Evolutionary conservation across 1,140 invertebrate species (phyloP).

Genomic region (Hycleus phaleratus): DNA sequence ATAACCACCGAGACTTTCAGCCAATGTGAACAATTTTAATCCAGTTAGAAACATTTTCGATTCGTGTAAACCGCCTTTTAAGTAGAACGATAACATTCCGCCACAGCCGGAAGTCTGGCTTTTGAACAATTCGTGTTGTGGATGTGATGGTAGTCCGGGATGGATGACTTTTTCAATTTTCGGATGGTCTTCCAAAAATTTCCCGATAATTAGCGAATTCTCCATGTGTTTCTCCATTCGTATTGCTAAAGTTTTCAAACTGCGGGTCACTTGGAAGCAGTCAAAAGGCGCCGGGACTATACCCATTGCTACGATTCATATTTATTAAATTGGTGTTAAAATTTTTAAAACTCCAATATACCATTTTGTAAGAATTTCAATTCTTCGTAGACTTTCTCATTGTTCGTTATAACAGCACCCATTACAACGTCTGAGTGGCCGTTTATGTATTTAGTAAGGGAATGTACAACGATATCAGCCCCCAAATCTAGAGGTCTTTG

Average conservation of each 20-base stretch:
- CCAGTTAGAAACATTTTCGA: slow-evolving; percentile 68
- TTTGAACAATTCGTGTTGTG: slow-evolving; percentile 77
- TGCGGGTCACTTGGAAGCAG: slow-evolving; percentile 87
- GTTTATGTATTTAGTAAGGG: slow-evolving; percentile 82
- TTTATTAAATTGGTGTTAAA: not conserved
- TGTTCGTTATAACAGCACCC: slow-evolving; percentile 52
- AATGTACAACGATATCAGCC: slow-evolving; percentile 72
- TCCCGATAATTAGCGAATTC: slow-evolving; percentile 69
- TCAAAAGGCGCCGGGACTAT: slow-evolving; percentile 95
- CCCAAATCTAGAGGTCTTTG: slow-evolving; percentile 71
- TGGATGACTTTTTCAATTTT: slow-evolving; percentile 76
- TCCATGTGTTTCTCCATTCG: slow-evolving; percentile 86
- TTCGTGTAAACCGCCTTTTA: slow-evolving; percentile 64
- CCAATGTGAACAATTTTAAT: slow-evolving; percentile 79
- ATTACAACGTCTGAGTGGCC: slow-evolving; percentile 80
- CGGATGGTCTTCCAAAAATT: slow-evolving; percentile 70
- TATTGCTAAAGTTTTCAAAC: slow-evolving; percentile 87
- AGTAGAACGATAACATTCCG: slow-evolving; percentile 87
- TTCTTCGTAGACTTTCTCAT: slow-evolving; percentile 61
- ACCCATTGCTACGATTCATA: slow-evolving; percentile 62
- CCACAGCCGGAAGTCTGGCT: slow-evolving; percentile 84
- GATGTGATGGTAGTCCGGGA: slow-evolving; percentile 84
- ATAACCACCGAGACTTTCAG: slow-evolving; percentile 92
- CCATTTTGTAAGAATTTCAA: slow-evolving; percentile 86
- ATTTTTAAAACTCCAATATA: slow-evolving; percentile 40